Base-by-base conservation (phyloP, 2,888 invertebrate species). In the Sussaba pulchella region DNA sequence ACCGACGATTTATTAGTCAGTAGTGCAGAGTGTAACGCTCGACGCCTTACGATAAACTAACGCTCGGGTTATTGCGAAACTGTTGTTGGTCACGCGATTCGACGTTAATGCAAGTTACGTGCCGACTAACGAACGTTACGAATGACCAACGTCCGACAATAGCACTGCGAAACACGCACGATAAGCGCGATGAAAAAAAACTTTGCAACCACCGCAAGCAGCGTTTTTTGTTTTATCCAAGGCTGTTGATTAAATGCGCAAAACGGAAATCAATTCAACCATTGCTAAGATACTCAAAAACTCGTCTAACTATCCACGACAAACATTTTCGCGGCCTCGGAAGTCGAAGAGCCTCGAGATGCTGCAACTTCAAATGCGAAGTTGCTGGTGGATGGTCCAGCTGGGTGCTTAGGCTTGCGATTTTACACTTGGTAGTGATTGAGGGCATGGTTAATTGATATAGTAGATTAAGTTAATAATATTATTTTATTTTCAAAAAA, bases 1-100 rank as follows among this genome's bases (percentile, higher is more conserved):
- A 45, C 2, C 39, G 12, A 54, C 57, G 31, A 70, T 79, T 64
- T 59, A 79, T 79, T 70, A 74, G 74, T 70, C 47, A 21, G 69
- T 14, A 63, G 61, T 57, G 57, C 26, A 54, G 31, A 41, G 52
- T 67, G 52, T 57, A 79, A 74, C 64, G 39, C 63, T 31, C 4
- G 26, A 26, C 57, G 63, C 39, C 63, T 66, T 71, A 57, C 43
- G 50, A 64, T 26, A 70, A 75, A 80, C 43, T 75, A 61, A 72
- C 72, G 61, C 41, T 52, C 41, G 17, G 57, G 26, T 71, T 19
- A 69, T 72, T 24, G 63, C 76, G 80, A 72, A 76, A 80, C 63
- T 19, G 66, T 76, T 63, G 36, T 31, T 14, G 47, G 61, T 19
- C 80, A 80, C 80, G 80, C 80, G 76, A 80, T 76, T 72, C 72